Evolutionary conservation across 2,113 vertebrate species (phyloP).

Genomic region (Cromileptes altivelis): DNA sequence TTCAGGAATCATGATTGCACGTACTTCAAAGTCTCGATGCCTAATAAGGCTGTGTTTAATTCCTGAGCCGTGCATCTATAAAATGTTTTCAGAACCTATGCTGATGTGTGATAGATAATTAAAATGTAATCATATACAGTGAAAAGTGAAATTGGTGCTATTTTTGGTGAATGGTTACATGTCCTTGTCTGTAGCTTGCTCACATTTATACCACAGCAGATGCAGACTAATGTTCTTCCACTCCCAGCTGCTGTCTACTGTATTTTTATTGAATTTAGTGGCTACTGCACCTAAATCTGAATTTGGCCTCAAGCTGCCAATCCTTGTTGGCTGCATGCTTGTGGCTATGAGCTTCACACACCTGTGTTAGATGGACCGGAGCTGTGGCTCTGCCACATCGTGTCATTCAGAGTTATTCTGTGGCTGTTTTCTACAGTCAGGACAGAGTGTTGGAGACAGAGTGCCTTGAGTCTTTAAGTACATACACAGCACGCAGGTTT

Average conservation of each 20-base stretch:
- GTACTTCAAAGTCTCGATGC: conserved; percentile 61
- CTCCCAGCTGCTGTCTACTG: conserved; percentile 47
- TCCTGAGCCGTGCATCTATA: conserved; percentile 48
- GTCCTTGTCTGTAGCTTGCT: conserved; percentile 25
- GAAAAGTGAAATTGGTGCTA: conserved; percentile 22
- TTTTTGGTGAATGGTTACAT: conserved; percentile 25
- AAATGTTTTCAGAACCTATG: conserved; percentile 47
- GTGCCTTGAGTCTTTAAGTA: conserved; percentile 13
- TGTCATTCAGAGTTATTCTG: conserved; percentile 21
- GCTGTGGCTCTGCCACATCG: neutral
- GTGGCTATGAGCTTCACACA: conserved; percentile 36
- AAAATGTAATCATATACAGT: conserved; percentile 33
- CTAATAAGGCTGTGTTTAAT: conserved; percentile 66
- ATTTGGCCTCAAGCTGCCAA: conserved; percentile 60
- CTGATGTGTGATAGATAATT: conserved; percentile 44
- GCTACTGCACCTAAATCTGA: conserved; percentile 43
- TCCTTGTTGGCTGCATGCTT: conserved; percentile 50
- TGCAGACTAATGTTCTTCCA: conserved; percentile 30
- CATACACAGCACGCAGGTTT: neutral
- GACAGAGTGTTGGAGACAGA: neutral
- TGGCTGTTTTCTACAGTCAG: conserved; percentile 1
- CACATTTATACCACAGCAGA: conserved; percentile 34
- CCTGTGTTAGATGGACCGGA: conserved; percentile 47
- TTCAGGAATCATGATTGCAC: conserved; percentile 80
- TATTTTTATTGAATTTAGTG: conserved; percentile 58